Percentiles rank a stretch among this genome's conserved stretches.
Evolutionary conservation across 2,797 vertebrate genomes (phyloP).

Genomic region (Craterocephalus amniculus): DNA sequence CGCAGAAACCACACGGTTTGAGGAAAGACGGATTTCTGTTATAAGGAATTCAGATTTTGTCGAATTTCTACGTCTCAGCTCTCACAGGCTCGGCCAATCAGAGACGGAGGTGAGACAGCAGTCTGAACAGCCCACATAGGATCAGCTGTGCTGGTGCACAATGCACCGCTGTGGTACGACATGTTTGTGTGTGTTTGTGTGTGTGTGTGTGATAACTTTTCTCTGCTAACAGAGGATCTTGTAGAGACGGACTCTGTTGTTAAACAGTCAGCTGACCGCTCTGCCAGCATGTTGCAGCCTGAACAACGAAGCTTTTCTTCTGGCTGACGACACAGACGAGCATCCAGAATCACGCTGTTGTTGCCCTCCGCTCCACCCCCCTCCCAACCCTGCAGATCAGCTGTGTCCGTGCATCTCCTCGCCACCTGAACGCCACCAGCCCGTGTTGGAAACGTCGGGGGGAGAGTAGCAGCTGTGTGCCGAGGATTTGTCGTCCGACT

Average conservation of each 20-base stretch:
- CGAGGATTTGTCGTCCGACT: constrained; percentile 5
- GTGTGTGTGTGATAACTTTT: no score
- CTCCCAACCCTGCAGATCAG: background rate
- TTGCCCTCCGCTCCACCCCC: background rate
- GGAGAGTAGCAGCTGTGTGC: constrained; percentile 40
- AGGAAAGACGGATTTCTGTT: no score
- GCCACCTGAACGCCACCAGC: constrained; percentile 15
- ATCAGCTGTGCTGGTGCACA: constrained; percentile 9
- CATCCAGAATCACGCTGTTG: constrained; percentile 7
- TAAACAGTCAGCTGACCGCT: constrained; percentile 44
- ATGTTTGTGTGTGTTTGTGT: constrained; percentile 16
- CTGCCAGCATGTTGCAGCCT: constrained; percentile 21
- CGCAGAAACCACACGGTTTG: no score
- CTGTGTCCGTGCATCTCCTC: background rate
- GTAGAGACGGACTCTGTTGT: constrained; percentile 30
- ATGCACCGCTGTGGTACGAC: constrained; percentile 25
- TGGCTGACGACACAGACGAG: background rate
- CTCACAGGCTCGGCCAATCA: no score
- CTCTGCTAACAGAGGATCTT: background rate
- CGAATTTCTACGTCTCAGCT: no score
- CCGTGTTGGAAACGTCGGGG: constrained; percentile 24
- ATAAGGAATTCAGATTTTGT: no score
- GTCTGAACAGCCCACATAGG: background rate
- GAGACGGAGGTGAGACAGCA: no score
- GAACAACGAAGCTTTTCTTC: constrained; percentile 34